These are phyloP conservation scores for Apis laboriosa DNA, from an alignment of 1,140 invertebrate genomes.

Conservation along the genomic window DNA sequence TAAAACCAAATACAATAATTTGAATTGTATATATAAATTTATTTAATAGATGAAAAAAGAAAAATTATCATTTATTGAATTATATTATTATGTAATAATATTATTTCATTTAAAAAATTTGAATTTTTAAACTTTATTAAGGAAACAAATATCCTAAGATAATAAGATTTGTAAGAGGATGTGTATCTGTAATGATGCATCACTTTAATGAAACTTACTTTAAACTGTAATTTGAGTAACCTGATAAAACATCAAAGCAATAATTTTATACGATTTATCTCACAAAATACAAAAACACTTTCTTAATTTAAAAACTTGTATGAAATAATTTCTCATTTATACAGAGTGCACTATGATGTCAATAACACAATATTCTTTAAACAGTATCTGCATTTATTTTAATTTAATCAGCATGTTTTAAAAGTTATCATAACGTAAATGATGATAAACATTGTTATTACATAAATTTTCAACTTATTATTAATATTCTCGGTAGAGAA, in stretches of 20 bases:
- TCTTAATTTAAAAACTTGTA: not conserved
- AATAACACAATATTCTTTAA: constrained; percentile 61
- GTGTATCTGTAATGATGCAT: too few relatives aligned
- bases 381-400: constrained; percentile 53
- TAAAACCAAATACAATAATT: too few relatives aligned
- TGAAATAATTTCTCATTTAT: constrained; percentile 5
- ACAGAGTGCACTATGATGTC: constrained; percentile 56
- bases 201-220: not conserved
- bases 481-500: constrained; percentile 56
- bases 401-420: constrained; percentile 55
- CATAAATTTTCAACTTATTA: constrained; percentile 13
- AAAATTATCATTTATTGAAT: too few relatives aligned
- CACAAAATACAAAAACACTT: not conserved
- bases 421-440: constrained; percentile 18
- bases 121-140: too few relatives aligned
- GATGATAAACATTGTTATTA: constrained; percentile 20
- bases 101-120: too few relatives aligned
- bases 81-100: too few relatives aligned
- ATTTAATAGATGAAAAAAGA: too few relatives aligned
- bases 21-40: too few relatives aligned
- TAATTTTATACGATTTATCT: not conserved
- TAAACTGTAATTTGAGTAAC: constrained; percentile 24
- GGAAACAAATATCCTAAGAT: too few relatives aligned
- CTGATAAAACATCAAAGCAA: not conserved
- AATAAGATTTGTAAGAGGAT: too few relatives aligned